Base-by-base conservation (phyloP, 1,140 invertebrate species). In the Tachypleus tridentatus region DNA sequence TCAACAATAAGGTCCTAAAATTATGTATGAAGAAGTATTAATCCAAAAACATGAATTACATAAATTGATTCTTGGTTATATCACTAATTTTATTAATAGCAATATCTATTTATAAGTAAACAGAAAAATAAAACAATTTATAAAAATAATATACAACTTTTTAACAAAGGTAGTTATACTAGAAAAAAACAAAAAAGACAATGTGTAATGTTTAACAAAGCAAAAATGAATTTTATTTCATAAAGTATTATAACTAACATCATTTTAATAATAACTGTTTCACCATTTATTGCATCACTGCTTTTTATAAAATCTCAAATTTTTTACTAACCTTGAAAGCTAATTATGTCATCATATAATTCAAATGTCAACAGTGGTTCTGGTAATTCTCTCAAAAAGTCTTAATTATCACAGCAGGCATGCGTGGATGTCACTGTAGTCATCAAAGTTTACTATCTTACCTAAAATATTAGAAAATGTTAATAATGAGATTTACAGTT, bases 321-420 rank as follows among this genome's bases (percentile, higher is more conserved):
- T 11, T 73, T 79, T 81, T 80, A 92, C 90, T 84, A 80, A 79
- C 78, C 74, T 69, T 93, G 89, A 77, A 97, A 93, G 71, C 89
- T 85, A 50, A 91, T 85, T 51, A 98, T 89, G 77, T 97, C 91
- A 73, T 97, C 93, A 76, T 93, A 97, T 0, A 97, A 80, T 64
- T 97, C 91, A 78, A 87, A 97, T 1, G 95, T 97, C 75, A 98
- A 82, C 4, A 98, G 77, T 1, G 96, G 95, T 75, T 98, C 94
- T 68, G 92, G 86, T 57, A 98, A 78, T 76, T 98, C 93, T 51
- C 94, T 79, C 0, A 98, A 82, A 80, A 97, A 62, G 90, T 93
- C 78, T 98, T 98, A 11, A 98, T 78, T 66, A 97, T 81, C 51
- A 96, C 93, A 5, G 95, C 94, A 47, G 95, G 91, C 64, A n/a